These are phyloP conservation scores for Triplophysa dalaica DNA, from an alignment of 2,113 vertebrate genomes.

Conservation along the genomic window DNA sequence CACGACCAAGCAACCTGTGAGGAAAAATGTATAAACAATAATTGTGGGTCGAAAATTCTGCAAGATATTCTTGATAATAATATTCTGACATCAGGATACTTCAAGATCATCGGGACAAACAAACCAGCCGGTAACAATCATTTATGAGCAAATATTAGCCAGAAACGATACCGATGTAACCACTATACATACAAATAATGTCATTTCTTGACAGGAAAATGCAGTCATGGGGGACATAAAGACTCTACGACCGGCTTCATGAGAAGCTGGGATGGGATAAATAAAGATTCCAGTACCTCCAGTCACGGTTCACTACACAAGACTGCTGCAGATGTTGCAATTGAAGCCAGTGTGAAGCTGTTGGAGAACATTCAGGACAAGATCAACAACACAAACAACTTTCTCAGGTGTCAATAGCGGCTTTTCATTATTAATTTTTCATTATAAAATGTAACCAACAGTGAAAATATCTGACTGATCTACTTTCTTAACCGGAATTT, in stretches of 20 bases:
- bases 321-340: neutral
- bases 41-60: no score
- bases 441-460: no score
- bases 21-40: no score
- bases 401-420: neutral
- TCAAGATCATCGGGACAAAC: neutral
- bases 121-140: neutral
- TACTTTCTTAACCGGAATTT: no score
- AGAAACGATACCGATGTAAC: no score
- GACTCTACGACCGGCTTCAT: neutral
- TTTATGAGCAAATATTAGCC: no score
- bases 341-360: neutral
- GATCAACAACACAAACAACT: neutral
- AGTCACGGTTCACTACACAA: neutral
- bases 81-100: neutral
- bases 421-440: no score
- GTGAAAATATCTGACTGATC: no score
- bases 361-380: neutral
- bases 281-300: neutral
- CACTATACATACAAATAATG: no score
- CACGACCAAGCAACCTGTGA: no score
- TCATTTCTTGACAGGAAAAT: neutral
- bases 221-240: neutral
- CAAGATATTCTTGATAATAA: no score
- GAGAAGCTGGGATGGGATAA: neutral